Conservation (phyloP, 2,113 vertebrate species). For the Cyanistes caeruleus region DNA sequence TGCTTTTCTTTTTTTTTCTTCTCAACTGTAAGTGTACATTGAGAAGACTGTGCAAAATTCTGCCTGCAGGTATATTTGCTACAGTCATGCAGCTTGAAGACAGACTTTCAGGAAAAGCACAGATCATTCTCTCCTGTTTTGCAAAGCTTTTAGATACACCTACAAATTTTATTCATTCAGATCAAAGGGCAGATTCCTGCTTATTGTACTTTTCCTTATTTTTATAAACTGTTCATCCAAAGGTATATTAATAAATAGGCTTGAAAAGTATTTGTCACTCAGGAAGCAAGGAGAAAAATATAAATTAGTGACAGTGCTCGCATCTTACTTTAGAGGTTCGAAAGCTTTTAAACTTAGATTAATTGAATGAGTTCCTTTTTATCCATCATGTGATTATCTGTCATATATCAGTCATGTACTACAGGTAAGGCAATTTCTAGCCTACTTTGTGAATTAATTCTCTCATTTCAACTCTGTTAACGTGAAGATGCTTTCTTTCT, state of each 20-base stretch:
- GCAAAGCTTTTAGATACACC: not conserved
- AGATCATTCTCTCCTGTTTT: not conserved
- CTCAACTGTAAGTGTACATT: not conserved
- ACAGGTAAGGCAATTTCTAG: not conserved
- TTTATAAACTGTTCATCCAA: not conserved
- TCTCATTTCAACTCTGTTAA: not conserved
- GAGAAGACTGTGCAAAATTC: not conserved
- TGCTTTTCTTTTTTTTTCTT: not conserved
- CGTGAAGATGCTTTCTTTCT: not conserved
- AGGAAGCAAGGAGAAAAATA: not conserved
- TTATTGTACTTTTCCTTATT: not conserved
- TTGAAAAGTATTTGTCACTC: not conserved
- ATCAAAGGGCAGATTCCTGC: not conserved
- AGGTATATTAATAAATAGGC: not conserved
- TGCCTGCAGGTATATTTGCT: not conserved
- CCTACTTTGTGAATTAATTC: not conserved
- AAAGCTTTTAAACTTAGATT: slow-evolving; percentile 3
- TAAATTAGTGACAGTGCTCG: not conserved
- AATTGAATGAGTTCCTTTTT: not conserved
- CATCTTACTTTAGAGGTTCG: not conserved
- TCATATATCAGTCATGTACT: not conserved
- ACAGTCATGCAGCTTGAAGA: not conserved
- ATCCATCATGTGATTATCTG: not conserved
- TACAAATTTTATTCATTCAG: not conserved
- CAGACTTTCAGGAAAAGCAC: not conserved